Percentiles rank a stretch among this genome's conserved stretches.
Conservation (phyloP, 1,140 invertebrate species). For the Lepidurus couesii region DNA sequence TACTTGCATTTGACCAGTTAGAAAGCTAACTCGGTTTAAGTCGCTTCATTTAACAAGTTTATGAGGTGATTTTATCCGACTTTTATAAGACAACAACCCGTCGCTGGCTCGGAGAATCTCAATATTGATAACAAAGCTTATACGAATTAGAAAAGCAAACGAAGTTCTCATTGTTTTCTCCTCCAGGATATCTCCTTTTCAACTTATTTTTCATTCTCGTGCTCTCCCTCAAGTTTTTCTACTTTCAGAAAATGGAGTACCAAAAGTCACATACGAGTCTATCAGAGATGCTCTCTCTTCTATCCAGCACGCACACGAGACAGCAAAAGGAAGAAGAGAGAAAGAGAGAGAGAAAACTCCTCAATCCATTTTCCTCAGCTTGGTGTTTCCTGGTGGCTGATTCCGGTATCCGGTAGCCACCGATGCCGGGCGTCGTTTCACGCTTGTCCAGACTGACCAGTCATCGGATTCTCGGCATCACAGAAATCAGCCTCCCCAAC, state of each 20-base stretch:
- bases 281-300: conserved; percentile 10
- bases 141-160: background rate
- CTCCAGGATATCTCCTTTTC: background rate
- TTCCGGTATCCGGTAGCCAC: conserved; percentile 17
- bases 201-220: background rate
- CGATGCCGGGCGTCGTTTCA: conserved; percentile 7
- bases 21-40: background rate
- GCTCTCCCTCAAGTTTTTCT: background rate
- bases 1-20: too few species aligned
- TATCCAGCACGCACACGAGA: background rate
- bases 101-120: background rate
- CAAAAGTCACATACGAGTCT: background rate
- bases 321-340: background rate
- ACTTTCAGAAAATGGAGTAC: background rate
- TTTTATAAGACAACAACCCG: background rate
- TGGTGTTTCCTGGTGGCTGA: conserved; percentile 5
- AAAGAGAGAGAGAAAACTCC: background rate
- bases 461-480: background rate
- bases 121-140: conserved; percentile 5
- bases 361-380: conserved; percentile 18
- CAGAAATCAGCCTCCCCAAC: background rate
- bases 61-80: background rate
- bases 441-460: conserved; percentile 15
- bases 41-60: background rate
- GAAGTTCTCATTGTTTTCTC: background rate